Conservation (phyloP, 2,797 vertebrate species). For the Takifugu rubripes region DNA sequence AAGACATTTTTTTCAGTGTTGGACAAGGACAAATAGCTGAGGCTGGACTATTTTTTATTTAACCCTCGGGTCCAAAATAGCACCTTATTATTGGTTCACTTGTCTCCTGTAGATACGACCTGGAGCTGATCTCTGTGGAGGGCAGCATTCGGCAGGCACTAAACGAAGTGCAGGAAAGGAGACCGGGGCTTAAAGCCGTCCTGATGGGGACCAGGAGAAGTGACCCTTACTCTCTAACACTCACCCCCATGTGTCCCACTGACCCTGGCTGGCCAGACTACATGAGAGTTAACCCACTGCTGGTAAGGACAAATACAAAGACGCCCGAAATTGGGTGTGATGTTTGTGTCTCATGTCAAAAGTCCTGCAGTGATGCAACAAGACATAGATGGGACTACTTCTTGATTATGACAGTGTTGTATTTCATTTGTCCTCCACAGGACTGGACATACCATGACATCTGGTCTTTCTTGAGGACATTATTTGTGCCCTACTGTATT, state of each 20-base stretch:
- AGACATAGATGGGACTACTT: too few relatives aligned
- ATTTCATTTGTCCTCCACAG: slow-evolving; percentile 58
- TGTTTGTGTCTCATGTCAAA: slow-evolving; percentile 12
- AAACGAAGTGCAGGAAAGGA: slow-evolving; percentile 73
- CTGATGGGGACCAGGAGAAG: slow-evolving; percentile 93
- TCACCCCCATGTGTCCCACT: slow-evolving; percentile 82
- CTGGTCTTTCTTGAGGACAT: slow-evolving; percentile 89
- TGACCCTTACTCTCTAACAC: slow-evolving; percentile 87
- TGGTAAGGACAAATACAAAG: slow-evolving; percentile 73
- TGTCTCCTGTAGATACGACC: slow-evolving; percentile 74
- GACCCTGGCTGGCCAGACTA: slow-evolving; percentile 89
- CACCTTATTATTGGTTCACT: slow-evolving; percentile 6
- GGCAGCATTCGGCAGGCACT: slow-evolving; percentile 88
- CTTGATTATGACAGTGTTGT: not conserved
- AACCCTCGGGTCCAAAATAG: too few relatives aligned
- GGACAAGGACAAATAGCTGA: too few relatives aligned
- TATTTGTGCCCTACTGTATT: slow-evolving; percentile 92
- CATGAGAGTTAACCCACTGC: slow-evolving; percentile 90
- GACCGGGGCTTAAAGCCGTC: slow-evolving; percentile 82
- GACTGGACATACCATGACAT: slow-evolving; percentile 97
- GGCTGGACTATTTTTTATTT: too few relatives aligned
- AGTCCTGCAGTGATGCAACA: slow-evolving; percentile 3
- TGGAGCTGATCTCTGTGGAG: slow-evolving; percentile 83
- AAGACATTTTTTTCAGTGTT: not conserved
- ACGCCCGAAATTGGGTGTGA: not conserved